Conservation (phyloP, 2,113 vertebrate species). For the Phrynosoma blainvillii region DNA sequence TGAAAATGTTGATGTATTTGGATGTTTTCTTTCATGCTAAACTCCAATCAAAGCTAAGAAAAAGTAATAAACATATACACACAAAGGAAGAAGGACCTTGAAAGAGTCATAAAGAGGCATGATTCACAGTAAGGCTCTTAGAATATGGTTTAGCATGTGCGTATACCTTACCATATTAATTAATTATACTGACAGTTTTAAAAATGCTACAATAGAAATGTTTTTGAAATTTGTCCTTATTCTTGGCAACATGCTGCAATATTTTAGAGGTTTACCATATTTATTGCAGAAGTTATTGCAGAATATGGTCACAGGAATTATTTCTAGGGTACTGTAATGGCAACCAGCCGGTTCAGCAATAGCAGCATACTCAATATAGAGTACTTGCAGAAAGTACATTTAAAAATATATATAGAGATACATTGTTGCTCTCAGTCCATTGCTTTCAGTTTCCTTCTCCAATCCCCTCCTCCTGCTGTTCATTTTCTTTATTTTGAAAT, state of each 20-base stretch:
- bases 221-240: background rate
- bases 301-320: background rate
- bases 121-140: background rate
- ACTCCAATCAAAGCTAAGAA: background rate
- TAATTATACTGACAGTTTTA: background rate
- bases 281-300: constrained; percentile 8
- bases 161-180: background rate
- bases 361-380: constrained; percentile 43
- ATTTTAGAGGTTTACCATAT: background rate
- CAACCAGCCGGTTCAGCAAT: constrained; percentile 39
- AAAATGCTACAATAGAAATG: background rate
- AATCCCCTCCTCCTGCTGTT: background rate
- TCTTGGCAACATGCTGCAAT: background rate
- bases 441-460: background rate
- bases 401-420: no score
- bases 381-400: constrained; percentile 19
- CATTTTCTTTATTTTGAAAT: constrained; percentile 46
- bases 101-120: background rate
- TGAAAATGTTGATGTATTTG: background rate
- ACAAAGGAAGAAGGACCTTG: background rate
- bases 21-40: background rate
- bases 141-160: background rate
- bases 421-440: constrained; percentile 29
- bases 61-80: background rate
- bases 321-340: constrained; percentile 21